Evolutionary conservation across 2,797 vertebrate species (phyloP).

Genomic region (Anas acuta): DNA sequence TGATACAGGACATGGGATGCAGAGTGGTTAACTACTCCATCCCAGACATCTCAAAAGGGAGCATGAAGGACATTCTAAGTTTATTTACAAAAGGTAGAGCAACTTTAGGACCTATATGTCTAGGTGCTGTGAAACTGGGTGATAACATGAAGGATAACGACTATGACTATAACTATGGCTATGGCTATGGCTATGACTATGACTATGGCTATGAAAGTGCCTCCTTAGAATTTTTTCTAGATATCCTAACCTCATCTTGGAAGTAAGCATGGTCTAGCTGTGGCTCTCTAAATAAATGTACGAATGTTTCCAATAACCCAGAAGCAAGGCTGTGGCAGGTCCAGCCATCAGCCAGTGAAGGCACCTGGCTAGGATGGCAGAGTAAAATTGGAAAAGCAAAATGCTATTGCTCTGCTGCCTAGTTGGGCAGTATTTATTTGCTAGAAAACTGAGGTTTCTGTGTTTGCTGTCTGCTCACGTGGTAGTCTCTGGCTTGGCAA

Average conservation of each 20-base stretch:
- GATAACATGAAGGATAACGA: background rate
- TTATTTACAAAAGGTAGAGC: background rate
- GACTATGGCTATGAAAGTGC: background rate
- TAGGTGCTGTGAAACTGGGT: background rate
- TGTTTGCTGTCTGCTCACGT: background rate
- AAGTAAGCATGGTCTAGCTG: background rate
- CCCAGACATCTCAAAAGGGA: background rate
- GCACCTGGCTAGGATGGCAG: background rate
- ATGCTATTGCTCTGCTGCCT: background rate
- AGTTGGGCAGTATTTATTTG: background rate
- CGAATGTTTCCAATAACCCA: background rate
- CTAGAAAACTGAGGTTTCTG: background rate
- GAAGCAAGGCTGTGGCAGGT: background rate
- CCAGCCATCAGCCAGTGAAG: background rate
- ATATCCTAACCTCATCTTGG: background rate
- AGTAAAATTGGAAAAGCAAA: background rate
- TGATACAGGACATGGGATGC: background rate
- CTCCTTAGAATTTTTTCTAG: background rate
- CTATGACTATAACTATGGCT: too few species aligned
- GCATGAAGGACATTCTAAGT: background rate
- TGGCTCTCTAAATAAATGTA: background rate
- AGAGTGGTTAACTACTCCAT: background rate
- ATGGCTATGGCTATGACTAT: too few species aligned
- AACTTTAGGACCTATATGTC: background rate
- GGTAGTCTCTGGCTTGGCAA: background rate